Percentiles rank a stretch among this genome's conserved stretches.
These are phyloP conservation scores for Megaptera novaeangliae DNA, from an alignment of 2,113 vertebrate species.

Conservation along the genomic window DNA sequence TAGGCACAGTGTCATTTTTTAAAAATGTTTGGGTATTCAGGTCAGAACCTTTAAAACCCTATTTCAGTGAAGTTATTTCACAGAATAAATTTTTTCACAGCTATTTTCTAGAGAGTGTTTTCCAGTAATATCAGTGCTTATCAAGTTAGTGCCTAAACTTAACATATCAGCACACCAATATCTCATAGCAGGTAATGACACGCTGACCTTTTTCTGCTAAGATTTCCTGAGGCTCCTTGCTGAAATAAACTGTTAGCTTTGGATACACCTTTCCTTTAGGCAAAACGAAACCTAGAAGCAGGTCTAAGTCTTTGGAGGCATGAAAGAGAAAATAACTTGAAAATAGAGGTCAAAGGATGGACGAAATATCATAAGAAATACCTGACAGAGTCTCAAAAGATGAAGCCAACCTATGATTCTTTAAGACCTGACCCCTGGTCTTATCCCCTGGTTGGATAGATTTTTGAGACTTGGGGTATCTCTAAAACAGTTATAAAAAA, in stretches of 20 bases:
- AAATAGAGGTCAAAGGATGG: constrained; percentile 68
- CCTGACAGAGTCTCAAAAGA: constrained; percentile 31
- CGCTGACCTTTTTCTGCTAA: constrained; percentile 61
- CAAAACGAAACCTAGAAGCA: constrained; percentile 47
- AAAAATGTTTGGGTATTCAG: constrained; percentile 21
- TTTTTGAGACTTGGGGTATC: constrained; percentile 8
- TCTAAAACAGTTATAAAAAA: not conserved
- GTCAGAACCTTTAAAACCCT: constrained; percentile 34
- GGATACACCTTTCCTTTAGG: constrained; percentile 43
- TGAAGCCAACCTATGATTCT: constrained; percentile 39
- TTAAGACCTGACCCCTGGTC: not conserved
- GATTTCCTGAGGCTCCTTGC: constrained; percentile 53
- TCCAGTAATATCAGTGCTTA: constrained; percentile 57
- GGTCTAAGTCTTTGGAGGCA: constrained; percentile 41
- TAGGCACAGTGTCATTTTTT: not conserved
- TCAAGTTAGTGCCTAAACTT: constrained; percentile 65
- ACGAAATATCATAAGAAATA: constrained; percentile 39
- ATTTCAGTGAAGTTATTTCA: constrained; percentile 65
- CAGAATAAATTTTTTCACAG: constrained; percentile 66
- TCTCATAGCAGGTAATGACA: constrained; percentile 68
- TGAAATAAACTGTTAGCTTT: constrained; percentile 56
- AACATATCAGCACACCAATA: constrained; percentile 51
- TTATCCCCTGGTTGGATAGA: not conserved
- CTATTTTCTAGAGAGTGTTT: constrained; percentile 55
- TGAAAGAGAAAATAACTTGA: constrained; percentile 64